These are phyloP conservation scores for Siderastrea radians DNA, from an alignment of 92 coral and sea anemone genomes.

Conservation along the genomic window DNA sequence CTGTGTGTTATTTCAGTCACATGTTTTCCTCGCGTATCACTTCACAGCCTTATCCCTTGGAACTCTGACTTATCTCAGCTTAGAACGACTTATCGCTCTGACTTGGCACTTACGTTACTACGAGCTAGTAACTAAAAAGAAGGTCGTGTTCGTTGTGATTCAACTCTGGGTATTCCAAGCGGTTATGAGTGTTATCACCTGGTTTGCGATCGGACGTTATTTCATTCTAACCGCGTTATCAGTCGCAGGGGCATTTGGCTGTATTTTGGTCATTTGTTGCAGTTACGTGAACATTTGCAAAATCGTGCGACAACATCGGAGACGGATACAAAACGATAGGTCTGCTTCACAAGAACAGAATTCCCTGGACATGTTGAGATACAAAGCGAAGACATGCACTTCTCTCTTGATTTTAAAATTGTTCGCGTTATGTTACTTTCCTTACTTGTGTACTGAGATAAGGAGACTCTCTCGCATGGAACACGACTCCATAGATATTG, in stretches of 20 bases:
- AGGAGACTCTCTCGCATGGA: neutral
- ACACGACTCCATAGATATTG: neutral
- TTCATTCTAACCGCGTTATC: neutral
- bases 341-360: neutral
- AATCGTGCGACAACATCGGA: neutral
- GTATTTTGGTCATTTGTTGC: constrained; percentile 2
- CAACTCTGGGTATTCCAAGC: constrained; percentile 1
- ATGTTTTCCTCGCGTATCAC: constrained; percentile 1
- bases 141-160: neutral
- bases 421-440: neutral
- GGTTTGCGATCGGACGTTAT: neutral
- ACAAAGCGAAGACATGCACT: constrained; percentile 1
- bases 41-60: neutral
- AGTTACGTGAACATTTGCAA: neutral
- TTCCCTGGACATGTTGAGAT: neutral
- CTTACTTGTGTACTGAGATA: neutral
- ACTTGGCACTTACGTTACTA: neutral
- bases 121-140: constrained; percentile 1
- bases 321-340: neutral
- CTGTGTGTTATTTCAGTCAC: neutral
- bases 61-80: neutral
- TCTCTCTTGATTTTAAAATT: neutral
- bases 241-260: neutral
- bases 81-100: neutral
- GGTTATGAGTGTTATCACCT: neutral